These are phyloP conservation scores for Bradypus variegatus DNA, from an alignment of 2,797 vertebrate species.

Conservation along the genomic window DNA sequence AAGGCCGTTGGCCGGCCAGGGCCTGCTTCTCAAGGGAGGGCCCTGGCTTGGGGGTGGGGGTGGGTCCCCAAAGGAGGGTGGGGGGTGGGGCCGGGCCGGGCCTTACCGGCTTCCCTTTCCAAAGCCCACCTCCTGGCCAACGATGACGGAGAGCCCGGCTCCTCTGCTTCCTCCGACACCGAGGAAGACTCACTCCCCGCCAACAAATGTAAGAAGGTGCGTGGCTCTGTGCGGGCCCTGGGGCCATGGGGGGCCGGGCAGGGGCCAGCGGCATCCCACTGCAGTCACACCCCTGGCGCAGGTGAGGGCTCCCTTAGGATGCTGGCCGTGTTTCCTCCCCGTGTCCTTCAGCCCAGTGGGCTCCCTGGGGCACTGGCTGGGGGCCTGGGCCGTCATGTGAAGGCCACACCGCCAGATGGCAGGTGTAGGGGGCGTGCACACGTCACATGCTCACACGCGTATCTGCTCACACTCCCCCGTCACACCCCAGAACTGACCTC, in stretches of 20 bases:
- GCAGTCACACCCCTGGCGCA: neutral
- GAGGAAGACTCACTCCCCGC: conserved; percentile 82
- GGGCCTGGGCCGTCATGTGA: neutral
- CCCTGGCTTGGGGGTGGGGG: no score
- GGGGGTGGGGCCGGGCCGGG: no score
- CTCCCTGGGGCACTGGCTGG: neutral
- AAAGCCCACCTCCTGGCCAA: conserved; percentile 74
- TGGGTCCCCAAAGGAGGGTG: neutral
- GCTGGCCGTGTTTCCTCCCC: neutral
- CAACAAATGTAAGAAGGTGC: conserved; percentile 92
- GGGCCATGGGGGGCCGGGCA: no score
- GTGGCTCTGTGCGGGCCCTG: accelerated
- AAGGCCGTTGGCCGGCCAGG: no score
- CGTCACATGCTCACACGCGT: no score
- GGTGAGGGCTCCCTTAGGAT: no score
- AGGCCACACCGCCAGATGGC: no score
- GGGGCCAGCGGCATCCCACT: no score
- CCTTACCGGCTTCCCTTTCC: neutral
- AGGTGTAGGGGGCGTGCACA: no score
- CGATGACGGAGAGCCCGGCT: conserved; percentile 76
- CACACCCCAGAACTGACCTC: no score
- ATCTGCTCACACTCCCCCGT: no score
- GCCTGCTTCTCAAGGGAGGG: no score
- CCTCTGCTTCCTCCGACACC: conserved; percentile 79
- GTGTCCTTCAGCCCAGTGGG: neutral